A percentile compares a stretch with the other conserved stretches of the same genome.
Conservation (phyloP, 1,140 invertebrate species). For the Apolygus lucorum region DNA sequence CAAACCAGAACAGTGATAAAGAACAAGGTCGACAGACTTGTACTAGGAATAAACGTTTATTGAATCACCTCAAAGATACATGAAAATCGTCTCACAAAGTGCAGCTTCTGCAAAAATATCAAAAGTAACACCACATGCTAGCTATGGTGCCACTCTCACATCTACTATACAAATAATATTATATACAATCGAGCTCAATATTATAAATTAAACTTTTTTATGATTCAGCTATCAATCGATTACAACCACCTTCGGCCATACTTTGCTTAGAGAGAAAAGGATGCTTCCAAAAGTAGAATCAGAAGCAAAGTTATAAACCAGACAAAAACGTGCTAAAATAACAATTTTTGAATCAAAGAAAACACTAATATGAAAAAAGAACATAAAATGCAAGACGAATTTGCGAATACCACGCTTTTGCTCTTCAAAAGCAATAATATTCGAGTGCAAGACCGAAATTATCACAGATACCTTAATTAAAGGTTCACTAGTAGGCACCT, state of each 20-base stretch:
- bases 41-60: background rate
- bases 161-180: slow-evolving; percentile 3
- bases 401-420: too few species aligned
- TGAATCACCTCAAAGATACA: slow-evolving; percentile 4
- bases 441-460: background rate
- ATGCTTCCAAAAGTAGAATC: background rate
- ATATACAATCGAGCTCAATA: background rate
- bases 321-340: background rate
- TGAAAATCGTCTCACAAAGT: background rate
- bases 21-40: too few species aligned
- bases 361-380: background rate
- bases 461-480: slow-evolving; percentile 1
- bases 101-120: slow-evolving; percentile 12
- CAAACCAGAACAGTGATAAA: too few species aligned
- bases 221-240: background rate
- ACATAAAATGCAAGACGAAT: too few species aligned
- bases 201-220: background rate
- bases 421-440: background rate
- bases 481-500: background rate
- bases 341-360: background rate
- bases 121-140: background rate
- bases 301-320: background rate
- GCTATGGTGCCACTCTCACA: background rate
- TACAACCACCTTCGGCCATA: background rate
- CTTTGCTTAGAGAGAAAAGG: background rate